A percentile compares a stretch with the other conserved stretches of the same genome.
Conservation (phyloP, 2,113 vertebrate species). For the Natator depressus region DNA sequence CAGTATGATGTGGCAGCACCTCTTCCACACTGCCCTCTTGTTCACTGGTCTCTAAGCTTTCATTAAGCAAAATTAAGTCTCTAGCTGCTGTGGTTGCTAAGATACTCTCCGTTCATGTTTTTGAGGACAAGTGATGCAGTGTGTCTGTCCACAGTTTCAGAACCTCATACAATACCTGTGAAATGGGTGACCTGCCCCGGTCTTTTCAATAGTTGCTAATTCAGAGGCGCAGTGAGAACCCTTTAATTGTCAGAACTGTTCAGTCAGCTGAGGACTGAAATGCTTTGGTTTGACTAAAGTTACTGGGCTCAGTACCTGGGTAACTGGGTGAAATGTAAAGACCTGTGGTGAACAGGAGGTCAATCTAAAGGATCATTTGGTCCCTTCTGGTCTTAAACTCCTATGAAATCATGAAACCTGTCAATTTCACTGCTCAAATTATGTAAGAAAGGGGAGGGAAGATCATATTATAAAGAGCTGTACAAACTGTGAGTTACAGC, state of each 20-base stretch:
- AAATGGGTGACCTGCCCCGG: background rate
- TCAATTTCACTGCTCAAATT: background rate
- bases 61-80: background rate
- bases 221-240: background rate
- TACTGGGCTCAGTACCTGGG: background rate
- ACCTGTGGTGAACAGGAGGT: background rate
- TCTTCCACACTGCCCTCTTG: background rate
- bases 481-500: background rate
- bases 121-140: background rate
- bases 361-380: background rate
- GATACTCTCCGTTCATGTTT: background rate
- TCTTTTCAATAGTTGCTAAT: background rate
- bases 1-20: background rate
- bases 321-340: background rate
- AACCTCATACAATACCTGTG: background rate
- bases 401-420: background rate
- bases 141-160: background rate
- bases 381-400: background rate
- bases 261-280: background rate
- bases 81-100: background rate
- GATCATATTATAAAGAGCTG: slow-evolving; percentile 17
- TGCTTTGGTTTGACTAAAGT: background rate
- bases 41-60: background rate
- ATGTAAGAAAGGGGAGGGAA: background rate
- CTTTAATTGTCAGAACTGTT: background rate